Base-by-base conservation (phyloP, 2,797 vertebrate species). In the Acropternis orthonyx region DNA sequence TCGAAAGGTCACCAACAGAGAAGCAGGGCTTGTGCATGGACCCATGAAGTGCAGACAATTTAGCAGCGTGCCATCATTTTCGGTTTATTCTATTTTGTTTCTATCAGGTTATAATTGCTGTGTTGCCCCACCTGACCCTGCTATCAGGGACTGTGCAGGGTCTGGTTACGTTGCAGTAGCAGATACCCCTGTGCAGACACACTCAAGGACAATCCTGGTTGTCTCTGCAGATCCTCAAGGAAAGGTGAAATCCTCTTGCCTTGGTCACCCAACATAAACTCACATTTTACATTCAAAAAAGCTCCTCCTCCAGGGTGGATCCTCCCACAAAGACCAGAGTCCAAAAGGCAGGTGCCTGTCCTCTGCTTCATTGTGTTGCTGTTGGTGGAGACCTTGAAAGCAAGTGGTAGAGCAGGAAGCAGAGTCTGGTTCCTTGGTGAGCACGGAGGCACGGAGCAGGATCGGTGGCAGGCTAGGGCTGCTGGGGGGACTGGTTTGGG, bases 361-460 rank as follows among this genome's bases (percentile, higher is more conserved):
- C n/a, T 32, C 61, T 81, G 68, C 19, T 49, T 83, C 65, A 30
- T 9, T 0, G 1, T 1, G 3, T 8, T 0, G 2, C 23, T 5
- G 5, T 26, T 74, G 27, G 32, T 2, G 3, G 51, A 88, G 61
- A 59, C 21, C 26, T n/a, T 0, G 0, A 55, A 56, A 71, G 82
- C 0, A 0, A 36, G 46, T 0, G 0, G 62, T 0, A 0, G 62
- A 71, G 59, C 14, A 0, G 5, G 74, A 37, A 72, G 61, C 49
- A 32, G 66, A 0, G 0, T 17, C 63, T 37, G 48, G n/a, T 44
- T 77, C 30, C 55, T 76, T 52, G 0, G 0, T 3, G 20, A 59
- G 43, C 52, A 61, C 2, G 2, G 61, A 72, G 79, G 34, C 2
- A 2, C 13, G 2, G 34, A 32, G 41, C 55, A 67, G 79, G 88